These are phyloP conservation scores for Drosophila kanekoi DNA, from an alignment of 2,888 invertebrate species.

Conservation along the genomic window DNA sequence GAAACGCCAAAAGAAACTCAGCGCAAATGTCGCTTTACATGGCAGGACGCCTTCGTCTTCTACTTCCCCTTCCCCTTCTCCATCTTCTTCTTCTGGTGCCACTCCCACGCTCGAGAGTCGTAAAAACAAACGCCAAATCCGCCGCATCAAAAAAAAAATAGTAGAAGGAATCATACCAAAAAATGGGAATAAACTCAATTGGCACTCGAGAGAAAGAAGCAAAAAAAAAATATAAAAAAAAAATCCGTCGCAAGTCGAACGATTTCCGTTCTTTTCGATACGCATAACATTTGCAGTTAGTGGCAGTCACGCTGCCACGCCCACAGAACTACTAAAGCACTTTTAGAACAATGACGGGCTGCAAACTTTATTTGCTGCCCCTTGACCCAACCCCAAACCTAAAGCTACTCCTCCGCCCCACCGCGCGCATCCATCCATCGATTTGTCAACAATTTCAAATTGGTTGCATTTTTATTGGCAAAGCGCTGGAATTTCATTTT, in stretches of 20 bases:
- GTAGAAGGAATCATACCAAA: conserved; percentile 7
- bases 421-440: conserved; percentile 45
- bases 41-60: conserved; percentile 55
- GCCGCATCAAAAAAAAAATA: conserved; percentile 61
- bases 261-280: conserved; percentile 39
- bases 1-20: conserved; percentile 14
- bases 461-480: conserved; percentile 76
- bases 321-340: conserved; percentile 59
- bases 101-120: conserved; percentile 49
- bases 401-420: neutral
- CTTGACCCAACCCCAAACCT: neutral
- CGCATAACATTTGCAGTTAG: conserved; percentile 69
- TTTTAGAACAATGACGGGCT: conserved; percentile 66
- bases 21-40: conserved; percentile 65
- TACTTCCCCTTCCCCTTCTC: neutral
- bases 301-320: conserved; percentile 62
- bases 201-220: conserved; percentile 38
- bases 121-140: conserved; percentile 77
- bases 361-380: conserved; percentile 59
- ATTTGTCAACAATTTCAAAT: conserved; percentile 76
- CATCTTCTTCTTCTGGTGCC: neutral
- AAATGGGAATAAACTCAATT: conserved; percentile 58
- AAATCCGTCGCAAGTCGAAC: conserved; percentile 30
- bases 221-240: conserved; percentile 4
- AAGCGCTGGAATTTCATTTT: conserved; percentile 75